Evolutionary conservation across 2,888 invertebrate genomes (phyloP).

Genomic region (Halictus ligatus): DNA sequence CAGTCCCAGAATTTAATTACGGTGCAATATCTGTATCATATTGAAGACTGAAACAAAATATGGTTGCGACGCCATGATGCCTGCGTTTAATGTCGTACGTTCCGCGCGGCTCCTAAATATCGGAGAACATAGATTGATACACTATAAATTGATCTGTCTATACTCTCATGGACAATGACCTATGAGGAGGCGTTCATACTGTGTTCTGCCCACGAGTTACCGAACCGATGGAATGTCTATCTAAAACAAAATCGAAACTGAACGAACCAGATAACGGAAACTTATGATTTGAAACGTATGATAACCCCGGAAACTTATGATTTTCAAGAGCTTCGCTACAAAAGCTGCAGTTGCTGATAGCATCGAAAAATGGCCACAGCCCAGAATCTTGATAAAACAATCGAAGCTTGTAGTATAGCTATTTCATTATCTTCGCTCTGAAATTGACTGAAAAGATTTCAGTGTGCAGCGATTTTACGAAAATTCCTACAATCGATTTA

Average conservation of each 20-base stretch:
- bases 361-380: neutral
- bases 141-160: neutral
- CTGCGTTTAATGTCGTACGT: neutral
- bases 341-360: neutral
- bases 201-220: neutral
- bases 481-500: neutral
- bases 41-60: neutral
- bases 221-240: neutral
- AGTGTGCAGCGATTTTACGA: neutral
- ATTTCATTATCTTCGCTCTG: neutral
- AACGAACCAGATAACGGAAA: neutral
- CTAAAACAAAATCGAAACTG: neutral
- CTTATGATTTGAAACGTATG: neutral
- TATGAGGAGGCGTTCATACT: neutral
- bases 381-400: neutral
- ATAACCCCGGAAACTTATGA: neutral
- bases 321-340: neutral
- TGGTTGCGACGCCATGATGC: neutral
- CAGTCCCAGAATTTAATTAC: neutral
- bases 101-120: neutral
- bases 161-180: neutral
- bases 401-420: neutral
- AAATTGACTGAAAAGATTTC: neutral
- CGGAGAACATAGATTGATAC: neutral
- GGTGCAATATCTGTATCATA: neutral